Conservation (phyloP, 2,888 invertebrate species). For the Drosophila subsilvestris region DNA sequence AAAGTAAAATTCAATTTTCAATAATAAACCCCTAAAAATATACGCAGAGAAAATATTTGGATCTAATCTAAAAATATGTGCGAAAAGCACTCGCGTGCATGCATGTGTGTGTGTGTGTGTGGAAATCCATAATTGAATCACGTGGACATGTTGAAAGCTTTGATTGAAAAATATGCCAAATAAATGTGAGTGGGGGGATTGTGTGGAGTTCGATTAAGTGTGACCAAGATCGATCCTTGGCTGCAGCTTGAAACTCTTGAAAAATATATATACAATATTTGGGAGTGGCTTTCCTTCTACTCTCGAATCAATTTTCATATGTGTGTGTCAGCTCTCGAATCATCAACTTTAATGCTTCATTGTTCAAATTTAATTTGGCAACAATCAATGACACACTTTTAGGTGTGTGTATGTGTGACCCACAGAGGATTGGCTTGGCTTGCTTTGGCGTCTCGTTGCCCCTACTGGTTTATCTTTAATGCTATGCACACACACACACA, state of each 20-base stretch:
- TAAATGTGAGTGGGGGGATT: constrained; percentile 6
- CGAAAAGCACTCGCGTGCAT: background rate
- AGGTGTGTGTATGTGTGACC: background rate
- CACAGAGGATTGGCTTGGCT: background rate
- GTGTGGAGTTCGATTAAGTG: too few species aligned
- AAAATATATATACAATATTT: background rate
- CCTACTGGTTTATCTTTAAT: constrained; percentile 5
- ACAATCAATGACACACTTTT: background rate
- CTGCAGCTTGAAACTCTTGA: background rate
- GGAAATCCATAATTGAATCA: constrained; percentile 25
- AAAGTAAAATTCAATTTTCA: constrained; percentile 7
- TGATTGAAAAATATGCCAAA: constrained; percentile 24
- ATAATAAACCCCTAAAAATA: constrained; percentile 15
- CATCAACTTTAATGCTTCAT: background rate
- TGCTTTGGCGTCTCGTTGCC: background rate
- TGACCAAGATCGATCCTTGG: too few species aligned
- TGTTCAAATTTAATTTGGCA: background rate
- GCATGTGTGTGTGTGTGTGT: constrained; percentile 7
- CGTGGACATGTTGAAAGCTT: constrained; percentile 22
- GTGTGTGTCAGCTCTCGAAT: background rate
- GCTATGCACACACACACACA: constrained; percentile 17
- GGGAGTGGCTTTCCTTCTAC: too few species aligned
- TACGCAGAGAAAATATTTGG: background rate
- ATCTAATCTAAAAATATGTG: constrained; percentile 26
- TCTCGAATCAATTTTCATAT: too few species aligned